A percentile compares a stretch with the other conserved stretches of the same genome.
These are phyloP conservation scores for Speoplatyrhinus poulsoni DNA, from an alignment of 2,113 vertebrate species.

Conservation along the genomic window DNA sequence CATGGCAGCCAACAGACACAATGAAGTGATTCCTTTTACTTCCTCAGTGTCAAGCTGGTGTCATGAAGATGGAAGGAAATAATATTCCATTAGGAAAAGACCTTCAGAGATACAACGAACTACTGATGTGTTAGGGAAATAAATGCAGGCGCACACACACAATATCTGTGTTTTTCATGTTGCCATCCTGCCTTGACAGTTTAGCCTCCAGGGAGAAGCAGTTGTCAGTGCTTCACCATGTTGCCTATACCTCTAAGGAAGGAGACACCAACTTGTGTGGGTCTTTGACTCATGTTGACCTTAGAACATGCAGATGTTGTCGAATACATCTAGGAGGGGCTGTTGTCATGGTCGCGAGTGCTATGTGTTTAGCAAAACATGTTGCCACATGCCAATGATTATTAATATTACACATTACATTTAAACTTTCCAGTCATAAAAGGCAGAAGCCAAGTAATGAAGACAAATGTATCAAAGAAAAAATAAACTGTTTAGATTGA, in stretches of 20 bases:
- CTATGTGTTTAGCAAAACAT: no score
- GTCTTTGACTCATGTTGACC: neutral
- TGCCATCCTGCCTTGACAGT: constrained; percentile 2
- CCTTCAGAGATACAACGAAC: constrained; percentile 21
- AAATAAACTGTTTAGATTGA: no score
- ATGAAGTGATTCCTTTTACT: neutral
- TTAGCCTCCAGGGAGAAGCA: constrained; percentile 9
- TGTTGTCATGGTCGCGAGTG: no score
- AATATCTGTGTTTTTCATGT: neutral
- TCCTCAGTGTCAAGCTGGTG: constrained; percentile 5
- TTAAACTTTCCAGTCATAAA: no score
- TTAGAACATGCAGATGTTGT: no score
- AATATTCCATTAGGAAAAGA: constrained; percentile 15
- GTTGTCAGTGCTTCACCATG: constrained; percentile 11
- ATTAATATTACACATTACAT: no score
- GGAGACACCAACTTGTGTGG: neutral
- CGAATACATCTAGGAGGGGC: no score
- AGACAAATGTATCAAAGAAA: no score
- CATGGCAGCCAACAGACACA: constrained; percentile 4
- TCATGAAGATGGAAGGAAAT: constrained; percentile 19
- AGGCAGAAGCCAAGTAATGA: no score
- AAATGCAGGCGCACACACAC: neutral
- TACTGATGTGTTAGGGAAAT: constrained; percentile 20
- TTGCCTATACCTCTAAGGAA: neutral
- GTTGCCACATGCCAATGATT: no score